Evolutionary conservation across 23 tunicate species (phyloP), one percentile per base, ranked within the genome.

Genomic region (Halocynthia aurantium): DNA sequence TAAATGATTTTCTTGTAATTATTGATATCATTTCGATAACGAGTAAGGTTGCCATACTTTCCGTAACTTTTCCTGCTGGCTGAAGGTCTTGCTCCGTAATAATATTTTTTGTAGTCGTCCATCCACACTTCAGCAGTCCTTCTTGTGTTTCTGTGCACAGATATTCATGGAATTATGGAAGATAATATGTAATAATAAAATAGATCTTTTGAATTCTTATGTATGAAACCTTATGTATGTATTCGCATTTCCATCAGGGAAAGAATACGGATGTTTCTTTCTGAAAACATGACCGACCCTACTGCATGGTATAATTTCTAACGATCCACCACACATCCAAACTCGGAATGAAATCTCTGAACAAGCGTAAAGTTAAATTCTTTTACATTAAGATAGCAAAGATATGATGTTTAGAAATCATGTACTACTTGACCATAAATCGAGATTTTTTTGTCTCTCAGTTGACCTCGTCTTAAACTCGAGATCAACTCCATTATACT

Each of bases 51-150:
- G 21, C 17, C 83, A 54, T 80, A 85, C 90, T 74, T 74, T 62
- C 90, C 90, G 53, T 61, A 80, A 20, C 80, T 77, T 53, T 80
- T 85, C 8, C 31, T 50, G n/a, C 50, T 51, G 7, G 90, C 92
- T 6, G 82, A 65, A 9, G 83, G 71, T 13, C 93, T 54, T 18
- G 93, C 83, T 22, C 58, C 49, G 76, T 70, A 87, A 55, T 78
- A 87, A 57, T 82, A 82, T 51, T 77, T 61, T 68, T 91, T 91
- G 67, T 91, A 91, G 5, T 86, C 92, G 67, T 91, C 97, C 91
- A 86, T 91, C 97, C 97, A 91, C 12, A 91, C 97, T 77, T 91
- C 97, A 15, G 92, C 97, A 17, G 88, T 76, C 54, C 97, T 77
- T 72, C 91, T 62, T 40, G 91, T 83, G 83, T 91, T 91, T 77